A percentile compares a stretch with the other conserved stretches of the same genome.
Evolutionary conservation across 2,888 invertebrate species (phyloP).

Genomic region (Pomacea canaliculata): DNA sequence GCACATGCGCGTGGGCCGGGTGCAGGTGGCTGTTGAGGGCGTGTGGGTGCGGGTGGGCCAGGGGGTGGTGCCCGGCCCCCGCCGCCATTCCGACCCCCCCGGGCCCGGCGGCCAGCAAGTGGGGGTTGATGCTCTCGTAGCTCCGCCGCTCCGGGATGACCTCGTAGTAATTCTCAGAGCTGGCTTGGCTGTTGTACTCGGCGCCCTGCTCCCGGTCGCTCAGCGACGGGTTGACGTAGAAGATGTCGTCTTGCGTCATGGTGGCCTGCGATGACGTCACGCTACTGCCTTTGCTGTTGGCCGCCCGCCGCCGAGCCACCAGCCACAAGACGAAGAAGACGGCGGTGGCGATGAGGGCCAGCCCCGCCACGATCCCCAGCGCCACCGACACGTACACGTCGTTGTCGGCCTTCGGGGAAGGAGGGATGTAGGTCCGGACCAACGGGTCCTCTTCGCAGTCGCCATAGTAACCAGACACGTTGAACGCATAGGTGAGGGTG

Average conservation of each 20-base stretch:
- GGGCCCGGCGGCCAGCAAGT: slow-evolving; percentile 42
- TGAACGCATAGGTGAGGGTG: slow-evolving; percentile 59
- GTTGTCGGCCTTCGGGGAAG: slow-evolving; percentile 33
- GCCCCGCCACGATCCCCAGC: slow-evolving; percentile 56
- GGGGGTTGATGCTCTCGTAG: slow-evolving; percentile 62
- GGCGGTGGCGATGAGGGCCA: slow-evolving; percentile 50
- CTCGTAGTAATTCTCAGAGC: slow-evolving; percentile 64
- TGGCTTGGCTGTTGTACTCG: slow-evolving; percentile 61
- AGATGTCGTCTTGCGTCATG: slow-evolving; percentile 62
- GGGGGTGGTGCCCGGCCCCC: slow-evolving; percentile 30
- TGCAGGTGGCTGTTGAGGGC: slow-evolving; percentile 36
- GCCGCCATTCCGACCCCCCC: slow-evolving; percentile 19
- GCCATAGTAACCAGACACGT: slow-evolving; percentile 57
- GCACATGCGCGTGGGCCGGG: slow-evolving; percentile 26
- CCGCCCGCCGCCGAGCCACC: slow-evolving; percentile 46
- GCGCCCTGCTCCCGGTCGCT: slow-evolving; percentile 53
- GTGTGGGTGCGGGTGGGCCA: slow-evolving; percentile 36
- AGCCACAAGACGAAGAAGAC: slow-evolving; percentile 55
- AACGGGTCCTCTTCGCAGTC: slow-evolving; percentile 61
- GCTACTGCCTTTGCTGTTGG: slow-evolving; percentile 49
- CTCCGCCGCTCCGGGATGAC: slow-evolving; percentile 62
- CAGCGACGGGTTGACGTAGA: slow-evolving; percentile 62
- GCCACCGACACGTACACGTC: slow-evolving; percentile 52
- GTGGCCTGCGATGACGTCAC: slow-evolving; percentile 63
- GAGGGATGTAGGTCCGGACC: slow-evolving; percentile 47